Conservation (phyloP, 2,113 vertebrate species). For the Perca schrenkii region DNA sequence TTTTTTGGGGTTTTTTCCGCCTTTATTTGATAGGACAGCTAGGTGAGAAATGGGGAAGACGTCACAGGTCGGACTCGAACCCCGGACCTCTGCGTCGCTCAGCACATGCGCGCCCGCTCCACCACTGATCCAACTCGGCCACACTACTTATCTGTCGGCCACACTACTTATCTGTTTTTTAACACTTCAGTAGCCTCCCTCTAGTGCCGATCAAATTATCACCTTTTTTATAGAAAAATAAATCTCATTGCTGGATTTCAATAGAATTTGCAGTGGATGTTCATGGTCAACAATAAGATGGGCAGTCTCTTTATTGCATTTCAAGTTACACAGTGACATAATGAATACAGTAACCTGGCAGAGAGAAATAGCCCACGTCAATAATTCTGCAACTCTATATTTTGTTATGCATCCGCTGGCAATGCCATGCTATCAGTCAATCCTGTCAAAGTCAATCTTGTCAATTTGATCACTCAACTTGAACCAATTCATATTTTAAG, state of each 20-base stretch:
- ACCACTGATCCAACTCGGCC: too few relatives aligned
- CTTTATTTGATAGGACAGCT: too few relatives aligned
- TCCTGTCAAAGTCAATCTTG: conserved; percentile 19
- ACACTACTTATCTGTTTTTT: too few relatives aligned
- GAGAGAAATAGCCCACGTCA: background rate
- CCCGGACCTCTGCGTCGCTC: too few relatives aligned
- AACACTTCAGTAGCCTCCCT: too few relatives aligned
- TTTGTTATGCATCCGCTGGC: conserved; percentile 3
- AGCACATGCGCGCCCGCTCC: too few relatives aligned
- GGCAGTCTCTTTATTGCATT: background rate
- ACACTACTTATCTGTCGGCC: too few relatives aligned
- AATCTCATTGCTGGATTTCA: background rate
- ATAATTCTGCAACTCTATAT: background rate
- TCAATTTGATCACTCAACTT: conserved; percentile 25
- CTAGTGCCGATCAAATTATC: too few relatives aligned
- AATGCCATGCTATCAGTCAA: background rate
- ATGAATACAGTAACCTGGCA: background rate
- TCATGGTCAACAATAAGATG: background rate
- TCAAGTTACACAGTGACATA: background rate
- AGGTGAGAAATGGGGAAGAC: too few relatives aligned
- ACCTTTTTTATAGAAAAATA: background rate
- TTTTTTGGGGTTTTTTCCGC: too few relatives aligned
- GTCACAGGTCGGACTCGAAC: too few relatives aligned
- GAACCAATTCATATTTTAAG: conserved; percentile 23
- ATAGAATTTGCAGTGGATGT: background rate